A percentile compares a stretch with the other conserved stretches of the same genome.
These are phyloP conservation scores for Orchesella cincta DNA, from an alignment of 1,140 invertebrate genomes.

Conservation along the genomic window DNA sequence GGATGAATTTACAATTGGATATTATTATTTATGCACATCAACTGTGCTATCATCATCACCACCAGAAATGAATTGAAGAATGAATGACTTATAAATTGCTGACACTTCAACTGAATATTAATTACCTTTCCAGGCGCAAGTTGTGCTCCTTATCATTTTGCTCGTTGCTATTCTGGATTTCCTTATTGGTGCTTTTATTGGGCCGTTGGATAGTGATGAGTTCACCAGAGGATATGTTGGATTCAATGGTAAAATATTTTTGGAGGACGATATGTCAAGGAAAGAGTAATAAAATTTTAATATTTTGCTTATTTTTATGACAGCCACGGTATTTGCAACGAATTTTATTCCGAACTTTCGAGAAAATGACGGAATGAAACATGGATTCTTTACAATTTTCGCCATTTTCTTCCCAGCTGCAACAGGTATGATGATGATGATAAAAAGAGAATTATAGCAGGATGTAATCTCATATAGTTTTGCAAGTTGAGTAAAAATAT, in stretches of 20 bases:
- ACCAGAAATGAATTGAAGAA: background rate
- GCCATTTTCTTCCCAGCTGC: conserved; percentile 56
- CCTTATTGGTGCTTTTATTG: conserved; percentile 62
- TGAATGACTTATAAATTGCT: too few species aligned
- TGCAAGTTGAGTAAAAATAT: too few species aligned
- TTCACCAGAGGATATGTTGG: conserved; percentile 63
- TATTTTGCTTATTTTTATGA: conserved; percentile 31
- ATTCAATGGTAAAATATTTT: conserved; percentile 56
- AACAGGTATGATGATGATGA: conserved; percentile 21
- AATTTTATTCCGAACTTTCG: conserved; percentile 59
- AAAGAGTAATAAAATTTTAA: background rate
- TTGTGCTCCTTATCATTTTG: conserved; percentile 63
- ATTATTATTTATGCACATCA: background rate
- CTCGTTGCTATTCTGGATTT: conserved; percentile 65
- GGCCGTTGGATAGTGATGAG: conserved; percentile 58
- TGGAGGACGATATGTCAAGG: background rate
- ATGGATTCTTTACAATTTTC: conserved; percentile 65
- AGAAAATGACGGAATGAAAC: conserved; percentile 50
- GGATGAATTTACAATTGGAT: background rate
- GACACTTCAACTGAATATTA: too few species aligned
- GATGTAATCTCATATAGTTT: too few species aligned
- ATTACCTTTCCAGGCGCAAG: conserved; percentile 61
- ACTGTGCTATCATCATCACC: background rate
- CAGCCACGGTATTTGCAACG: conserved; percentile 54
- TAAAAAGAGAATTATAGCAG: background rate